Base-by-base conservation (phyloP, 2,797 vertebrate genomes). In the Protonibea diacanthus region DNA sequence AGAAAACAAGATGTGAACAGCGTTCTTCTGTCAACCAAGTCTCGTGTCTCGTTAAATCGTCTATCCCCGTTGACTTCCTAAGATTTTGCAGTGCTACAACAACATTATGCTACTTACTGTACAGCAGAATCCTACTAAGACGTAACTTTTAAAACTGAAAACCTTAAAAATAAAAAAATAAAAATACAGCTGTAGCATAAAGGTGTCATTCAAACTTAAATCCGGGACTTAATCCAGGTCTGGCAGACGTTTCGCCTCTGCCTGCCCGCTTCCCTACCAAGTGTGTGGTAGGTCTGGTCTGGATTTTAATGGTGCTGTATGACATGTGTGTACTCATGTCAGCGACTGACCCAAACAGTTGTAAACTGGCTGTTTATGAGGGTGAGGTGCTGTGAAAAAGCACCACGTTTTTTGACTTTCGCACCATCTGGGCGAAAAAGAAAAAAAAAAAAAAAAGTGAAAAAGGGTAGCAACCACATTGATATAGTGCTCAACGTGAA, bases 351-450 rank as follows among this genome's bases (percentile, higher is more conserved):
- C 93, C 88, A 91, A 93, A 94, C 92, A 93, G 89, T 90, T 91
- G 92, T 93, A 92, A 94, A 93, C 86, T 86, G 86, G 88, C 92
- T 92, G 92, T 94, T 94, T 93, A 94, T 89, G 93, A 86, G 89
- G 71, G 81, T 21, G 85, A 86, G 89, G 86, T 85, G 89, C 82
- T 78, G 86, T 47, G 74, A 90, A 92, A 92, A 90, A 86, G 83
- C 77, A 59, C 75, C 80, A 64, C 70, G 45, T 89, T 87, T 44
- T 87, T 76, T 76, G 51, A 90, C 84, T 88, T 92, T 92, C 89
- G 90, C 92, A 89, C 90, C 87, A 86, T 90, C 88, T 89, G 90
- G 45, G 23, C 6, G 29, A 6, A 6, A 6, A 5, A 1, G 29
- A 1, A 33, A 38, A 44, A 70, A 52, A 59, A 74, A 66, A 69